Base-by-base conservation (phyloP, 2,888 invertebrate species). In the Eristalis arbustorum region DNA sequence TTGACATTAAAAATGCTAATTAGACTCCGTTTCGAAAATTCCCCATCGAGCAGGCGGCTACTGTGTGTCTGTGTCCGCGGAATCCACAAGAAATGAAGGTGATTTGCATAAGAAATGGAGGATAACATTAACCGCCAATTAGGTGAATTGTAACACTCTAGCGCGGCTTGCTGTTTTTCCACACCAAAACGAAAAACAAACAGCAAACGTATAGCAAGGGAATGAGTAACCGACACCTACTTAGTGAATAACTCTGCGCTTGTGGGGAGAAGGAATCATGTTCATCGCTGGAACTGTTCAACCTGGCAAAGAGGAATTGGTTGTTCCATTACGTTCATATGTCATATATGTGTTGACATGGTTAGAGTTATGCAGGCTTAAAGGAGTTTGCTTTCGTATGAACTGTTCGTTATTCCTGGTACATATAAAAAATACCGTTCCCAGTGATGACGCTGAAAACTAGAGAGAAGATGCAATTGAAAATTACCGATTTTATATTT, bases 51-150 rank as follows among this genome's bases (percentile, higher is more conserved):
- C 37, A 28, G 63, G 57, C 64, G 79, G 71, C 77, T 66, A 73
- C 73, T 61, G 64, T 68, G 10, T 42, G 84, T 56, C 66, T 76
- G 61, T 56, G 49, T 61, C 57, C 64, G 25, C 34, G 80, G 78
- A 83, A 76, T 81, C 87, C 83, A 72, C 78, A 49, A 81, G 87
- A 77, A 84, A 69, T 73, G 88, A 82, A 83, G 69, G 74, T 89
- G 88, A 89, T 89, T 89, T 89, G 89, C 89, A 89, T 88, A 85
- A 74, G 88, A 88, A 88, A 85, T 90, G 89, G 91, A 90, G 91
- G 90, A 91, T 91, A 92, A 92, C 92, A 90, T 90, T 90, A 91
- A 90, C 90, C 90, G 91, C 92, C 92, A 92, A 92, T 92, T 92
- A 92, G 92, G 91, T 91, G 91, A 91, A 92, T 91, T 92, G 92